Base-by-base conservation (phyloP, 2,888 invertebrate species). In the Lymantria dispar region DNA sequence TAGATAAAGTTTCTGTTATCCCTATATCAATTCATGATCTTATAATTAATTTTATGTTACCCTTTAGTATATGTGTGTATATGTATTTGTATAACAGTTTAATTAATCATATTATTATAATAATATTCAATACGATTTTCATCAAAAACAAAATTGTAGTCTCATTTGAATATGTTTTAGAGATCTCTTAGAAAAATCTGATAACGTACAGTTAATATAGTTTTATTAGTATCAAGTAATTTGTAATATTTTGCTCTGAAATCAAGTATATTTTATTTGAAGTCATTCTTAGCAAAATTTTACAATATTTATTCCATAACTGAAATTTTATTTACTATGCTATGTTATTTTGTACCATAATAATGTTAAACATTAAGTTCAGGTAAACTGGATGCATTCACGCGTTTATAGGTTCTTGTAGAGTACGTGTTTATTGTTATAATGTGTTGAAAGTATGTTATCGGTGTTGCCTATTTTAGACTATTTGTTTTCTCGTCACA, bases 1-100 rank as follows among this genome's bases (percentile, higher is more conserved):
- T 45, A 43, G 48, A 51, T 64, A 65, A 58, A 58, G 29, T 53
- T 52, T 54, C 42, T 56, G 36, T 60, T 12, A 50, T 58, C 7
- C 45, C 22, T 45, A 12, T 48, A 43, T 5, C 45, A 47, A 45
- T 22, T 43, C 37, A 29, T 43, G 33, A 8, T 42, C 3, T n/a
- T 42, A 40, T 30, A 8, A 2, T 45, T 41, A n/a, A 14, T 14
- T 30, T 50, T 33, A 0, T 38, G 29, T 43, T 43, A 22, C 29
- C 48, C 29, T 38, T 43, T 33, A 13, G 43, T 43, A 14, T 36
- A n/a, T 0, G 15, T 41, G 7, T 54, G 15, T 47, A 14, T 29
- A 12, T 38, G 15, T 8, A 37, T 15, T 36, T 15, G 13, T 11
- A 11, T 11, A 7, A n/a, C 5, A 3, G 5, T 7, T 38, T 38